Evolutionary conservation across 2,888 invertebrate genomes (phyloP).

Genomic region (Serripes groenlandicus): DNA sequence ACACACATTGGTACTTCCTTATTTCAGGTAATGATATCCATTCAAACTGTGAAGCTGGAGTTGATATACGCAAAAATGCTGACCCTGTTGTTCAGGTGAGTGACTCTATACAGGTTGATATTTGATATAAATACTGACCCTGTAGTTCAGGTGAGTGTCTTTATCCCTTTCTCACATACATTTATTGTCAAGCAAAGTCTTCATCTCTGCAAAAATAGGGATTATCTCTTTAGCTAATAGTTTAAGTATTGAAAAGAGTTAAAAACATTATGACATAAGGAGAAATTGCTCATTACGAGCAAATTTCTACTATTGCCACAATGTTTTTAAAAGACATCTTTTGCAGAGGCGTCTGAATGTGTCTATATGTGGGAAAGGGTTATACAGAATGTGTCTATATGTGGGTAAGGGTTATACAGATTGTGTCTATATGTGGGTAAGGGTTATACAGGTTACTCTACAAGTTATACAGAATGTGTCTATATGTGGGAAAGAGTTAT

Average conservation of each 20-base stretch:
- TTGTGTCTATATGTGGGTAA: not conserved
- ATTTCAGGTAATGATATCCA: constrained; percentile 83
- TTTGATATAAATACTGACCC: constrained; percentile 84
- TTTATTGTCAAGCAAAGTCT: not conserved
- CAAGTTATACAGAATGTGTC: too few species aligned
- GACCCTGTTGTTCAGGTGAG: constrained; percentile 82
- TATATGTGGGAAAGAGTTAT: not conserved
- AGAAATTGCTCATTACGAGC: not conserved
- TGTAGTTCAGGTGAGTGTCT: constrained; percentile 78
- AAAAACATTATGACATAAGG: not conserved
- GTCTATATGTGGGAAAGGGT: not conserved
- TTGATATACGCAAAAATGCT: constrained; percentile 83
- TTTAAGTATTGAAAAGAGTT: not conserved
- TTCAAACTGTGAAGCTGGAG: constrained; percentile 82
- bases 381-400: not conserved
- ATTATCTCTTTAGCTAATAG: not conserved
- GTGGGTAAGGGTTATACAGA: not conserved
- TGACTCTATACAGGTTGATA: too few species aligned
- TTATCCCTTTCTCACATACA: not conserved
- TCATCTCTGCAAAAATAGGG: not conserved
- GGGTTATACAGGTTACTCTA: not conserved
- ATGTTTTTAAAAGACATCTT: not conserved
- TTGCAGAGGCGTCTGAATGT: not conserved
- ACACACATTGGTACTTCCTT: too few species aligned
- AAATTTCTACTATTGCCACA: not conserved